Conservation (phyloP, 2,888 invertebrate species). For the Embidobia sp. region DNA sequence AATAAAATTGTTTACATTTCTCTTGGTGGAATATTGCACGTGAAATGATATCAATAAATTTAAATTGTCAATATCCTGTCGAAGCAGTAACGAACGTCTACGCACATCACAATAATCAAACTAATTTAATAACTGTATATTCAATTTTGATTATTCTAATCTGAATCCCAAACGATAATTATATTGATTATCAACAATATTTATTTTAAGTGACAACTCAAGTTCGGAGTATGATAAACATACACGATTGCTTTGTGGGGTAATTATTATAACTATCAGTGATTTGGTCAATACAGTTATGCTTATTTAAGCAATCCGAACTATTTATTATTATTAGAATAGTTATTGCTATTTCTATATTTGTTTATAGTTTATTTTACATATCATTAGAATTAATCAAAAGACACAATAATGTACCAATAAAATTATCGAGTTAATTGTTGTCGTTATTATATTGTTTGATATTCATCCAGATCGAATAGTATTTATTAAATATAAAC, state of each 20-base stretch:
- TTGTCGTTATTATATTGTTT: too few relatives aligned
- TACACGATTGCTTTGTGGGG: constrained; percentile 9
- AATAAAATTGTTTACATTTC: too few relatives aligned
- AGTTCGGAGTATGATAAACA: constrained; percentile 21
- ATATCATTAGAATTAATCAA: too few relatives aligned
- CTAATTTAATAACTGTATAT: constrained; percentile 2
- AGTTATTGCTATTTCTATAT: too few relatives aligned
- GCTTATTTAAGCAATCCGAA: constrained; percentile 2
- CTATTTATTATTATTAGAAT: too few relatives aligned
- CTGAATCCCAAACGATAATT: constrained; percentile 2
- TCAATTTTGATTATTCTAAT: constrained; percentile 19
- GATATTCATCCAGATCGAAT: too few relatives aligned
- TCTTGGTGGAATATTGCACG: too few relatives aligned
- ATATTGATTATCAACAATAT: constrained; percentile 6
- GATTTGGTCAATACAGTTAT: constrained; percentile 15
- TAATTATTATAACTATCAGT: not conserved
- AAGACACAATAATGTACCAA: too few relatives aligned
- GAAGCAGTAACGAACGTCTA: not conserved
- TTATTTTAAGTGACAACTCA: constrained; percentile 15
- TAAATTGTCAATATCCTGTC: constrained; percentile 11
- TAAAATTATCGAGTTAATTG: too few relatives aligned
- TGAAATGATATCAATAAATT: too few relatives aligned
- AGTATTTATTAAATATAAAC: too few relatives aligned
- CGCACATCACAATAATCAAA: not conserved
- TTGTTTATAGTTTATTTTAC: too few relatives aligned